Base-by-base conservation (phyloP, 2,888 invertebrate species). In the Tortricodes alternella region DNA sequence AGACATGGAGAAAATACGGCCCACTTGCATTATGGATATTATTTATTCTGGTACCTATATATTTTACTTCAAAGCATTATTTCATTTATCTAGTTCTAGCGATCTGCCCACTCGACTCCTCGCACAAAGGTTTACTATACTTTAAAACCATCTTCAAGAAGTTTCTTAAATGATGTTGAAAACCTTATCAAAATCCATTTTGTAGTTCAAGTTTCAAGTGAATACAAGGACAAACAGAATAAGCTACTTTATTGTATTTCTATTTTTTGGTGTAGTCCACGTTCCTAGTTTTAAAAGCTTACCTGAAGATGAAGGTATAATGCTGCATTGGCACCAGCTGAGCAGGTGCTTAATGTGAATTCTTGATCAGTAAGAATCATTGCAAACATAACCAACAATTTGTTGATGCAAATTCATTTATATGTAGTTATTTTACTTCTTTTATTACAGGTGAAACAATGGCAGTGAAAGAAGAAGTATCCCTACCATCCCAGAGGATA, bases 1-100 rank as follows among this genome's bases (percentile, higher is more conserved):
- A 81, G 98, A 99, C 85, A 90, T 99, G 74, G 99, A 99, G 81
- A 96, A 96, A 83, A 94, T 99, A 51, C 93, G 98, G 62, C 97
- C 99, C 0, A 93, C 96, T 8, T 94, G 96, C 34, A 98, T 99
- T 53, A 96, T 99, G 92, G 97, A 98, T 74, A 97, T 98, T 46
- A 96, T 98, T 64, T 95, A 97, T 80, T 97, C 98, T 65, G 96
- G 96, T 94, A 89, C 34, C 9, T 37, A n/a, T 9, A 3, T 29
- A 4, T 29, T n/a, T n/a, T 29, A 29, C 4, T 2, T 2, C n/a
- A 8, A 24, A 24, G 3, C 1, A 24, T 13, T 38, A n/a, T 38
- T 18, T 9, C 2, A 18, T 6, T 19, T 6, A 0, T 37, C 11
- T 13, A 19, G n/a, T n/a, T n/a, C n/a, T n/a, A n/a, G n/a, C n/a